Evolutionary conservation across 2,797 vertebrate genomes (phyloP), one percentile per base, ranked within the genome.

Genomic region (Adrianichthys oophorus): DNA sequence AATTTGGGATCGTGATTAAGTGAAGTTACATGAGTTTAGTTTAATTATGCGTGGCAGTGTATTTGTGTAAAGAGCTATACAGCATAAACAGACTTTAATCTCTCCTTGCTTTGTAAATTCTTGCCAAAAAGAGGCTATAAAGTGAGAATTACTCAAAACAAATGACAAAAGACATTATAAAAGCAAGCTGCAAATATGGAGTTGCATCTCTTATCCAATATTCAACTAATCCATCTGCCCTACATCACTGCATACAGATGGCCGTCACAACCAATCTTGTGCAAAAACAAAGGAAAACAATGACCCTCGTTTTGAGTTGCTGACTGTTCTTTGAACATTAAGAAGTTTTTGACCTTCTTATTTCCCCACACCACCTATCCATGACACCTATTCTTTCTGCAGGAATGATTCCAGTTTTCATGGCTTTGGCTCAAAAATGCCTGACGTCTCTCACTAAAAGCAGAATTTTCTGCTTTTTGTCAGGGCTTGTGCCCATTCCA

Each of bases 161-260:
- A 88, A 72, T 80, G 85, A 60, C 83, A 72, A 1, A 16, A 65
- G 65, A 69, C 75, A 48, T 80, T 70, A 68, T 48, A 59, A 63
- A 44, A 65, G 63, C 72, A 62, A 79, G 76, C 79, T 59, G 69
- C 57, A 73, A 71, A 78, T 78, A 68, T 49, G 65, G 70, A 56
- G 62, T 70, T 57, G 67, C 62, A 72, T 78, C 84, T 90, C 83
- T 86, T 81, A 85, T 89, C 85, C 84, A 88, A 88, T 90, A 88
- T 85, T 83, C 83, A 84, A 84, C 76, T 80, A 88, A 90, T 90
- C 90, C 87, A 87, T 90, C 85, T 86, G 80, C 56, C 62, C 68
- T 64, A 67, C 24, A 55, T 78, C 68, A 70, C 58, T 68, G 81
- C 73, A 83, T 86, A 77, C 80, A 85, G 83, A 90, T 86, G 68